These are phyloP conservation scores for Tenthredo scrophulariae DNA, from an alignment of 2,888 invertebrate genomes.

Conservation along the genomic window DNA sequence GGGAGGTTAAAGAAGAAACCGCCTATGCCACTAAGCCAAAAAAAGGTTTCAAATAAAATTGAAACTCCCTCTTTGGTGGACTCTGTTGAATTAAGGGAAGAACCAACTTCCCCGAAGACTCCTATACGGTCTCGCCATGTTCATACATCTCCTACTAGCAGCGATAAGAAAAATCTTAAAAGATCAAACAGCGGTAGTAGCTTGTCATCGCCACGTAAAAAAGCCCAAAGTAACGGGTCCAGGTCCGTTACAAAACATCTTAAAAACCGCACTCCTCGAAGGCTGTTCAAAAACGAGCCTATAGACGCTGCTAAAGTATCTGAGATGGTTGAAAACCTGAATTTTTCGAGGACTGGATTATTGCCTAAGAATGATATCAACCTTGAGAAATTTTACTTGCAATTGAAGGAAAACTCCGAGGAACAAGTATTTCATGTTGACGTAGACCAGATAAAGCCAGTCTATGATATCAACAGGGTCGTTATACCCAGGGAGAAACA, in stretches of 20 bases:
- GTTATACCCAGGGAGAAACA: slow-evolving; percentile 62
- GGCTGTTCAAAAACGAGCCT: slow-evolving; percentile 55
- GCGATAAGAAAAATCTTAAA: not conserved
- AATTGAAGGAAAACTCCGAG: not conserved
- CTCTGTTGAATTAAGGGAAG: not conserved
- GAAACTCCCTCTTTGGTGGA: not conserved
- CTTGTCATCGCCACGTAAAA: slow-evolving; percentile 1
- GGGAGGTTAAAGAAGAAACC: not conserved
- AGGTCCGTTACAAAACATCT: not conserved
- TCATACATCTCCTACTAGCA: not conserved
- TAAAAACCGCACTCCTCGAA: slow-evolving; percentile 54
- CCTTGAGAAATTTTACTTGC: slow-evolving; percentile 66
- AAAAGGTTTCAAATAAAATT: not conserved
- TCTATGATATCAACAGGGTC: slow-evolving; percentile 65
- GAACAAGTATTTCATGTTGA: not conserved
- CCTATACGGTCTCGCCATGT: not conserved
- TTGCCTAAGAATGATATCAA: slow-evolving; percentile 66
- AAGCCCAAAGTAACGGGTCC: not conserved
- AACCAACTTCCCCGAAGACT: not conserved
- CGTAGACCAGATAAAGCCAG: not conserved
- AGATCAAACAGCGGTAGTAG: not conserved
- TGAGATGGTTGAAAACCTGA: slow-evolving; percentile 66
- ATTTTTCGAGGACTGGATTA: slow-evolving; percentile 65
- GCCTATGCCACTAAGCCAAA: not conserved
- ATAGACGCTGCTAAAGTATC: slow-evolving; percentile 55